A percentile compares a stretch with the other conserved stretches of the same genome.
Conservation (phyloP, 1,140 invertebrate species). For the Penaeus japonicus region DNA sequence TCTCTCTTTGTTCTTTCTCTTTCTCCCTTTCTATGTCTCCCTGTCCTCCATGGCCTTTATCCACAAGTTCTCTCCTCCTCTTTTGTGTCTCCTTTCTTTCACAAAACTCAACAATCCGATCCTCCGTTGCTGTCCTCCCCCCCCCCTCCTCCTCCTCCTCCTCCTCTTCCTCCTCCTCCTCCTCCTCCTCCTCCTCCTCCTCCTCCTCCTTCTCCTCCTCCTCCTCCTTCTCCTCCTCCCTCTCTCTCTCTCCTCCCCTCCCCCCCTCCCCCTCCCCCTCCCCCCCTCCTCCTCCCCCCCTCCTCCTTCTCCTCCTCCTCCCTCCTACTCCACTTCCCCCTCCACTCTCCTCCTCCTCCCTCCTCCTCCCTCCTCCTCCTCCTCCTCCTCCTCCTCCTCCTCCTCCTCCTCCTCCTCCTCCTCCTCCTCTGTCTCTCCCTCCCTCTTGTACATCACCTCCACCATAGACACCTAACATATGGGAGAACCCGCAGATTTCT, state of each 20-base stretch:
- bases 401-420: not conserved
- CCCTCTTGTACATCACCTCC: not conserved
- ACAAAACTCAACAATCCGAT: too few relatives aligned
- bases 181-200: not conserved
- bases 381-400: too few relatives aligned
- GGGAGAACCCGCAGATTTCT: too few relatives aligned
- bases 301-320: not conserved
- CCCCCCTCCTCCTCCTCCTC: too few relatives aligned
- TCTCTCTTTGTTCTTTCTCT: too few relatives aligned
- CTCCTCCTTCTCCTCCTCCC: not conserved
- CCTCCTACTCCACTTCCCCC: too few relatives aligned
- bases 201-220: not conserved
- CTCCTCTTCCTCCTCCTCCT: too few relatives aligned
- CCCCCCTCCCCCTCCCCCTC: not conserved
- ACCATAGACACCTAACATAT: not conserved
- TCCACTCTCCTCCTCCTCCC: too few relatives aligned
- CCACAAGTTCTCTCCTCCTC: not conserved
- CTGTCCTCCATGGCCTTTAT: too few relatives aligned
- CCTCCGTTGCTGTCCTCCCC: too few relatives aligned
- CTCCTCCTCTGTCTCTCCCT: not conserved
- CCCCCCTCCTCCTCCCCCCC: not conserved
- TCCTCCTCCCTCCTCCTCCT: not conserved
- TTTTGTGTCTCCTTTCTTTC: too few relatives aligned
- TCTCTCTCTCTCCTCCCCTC: not conserved
- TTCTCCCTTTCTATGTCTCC: not conserved